Evolutionary conservation across 2,888 invertebrate genomes (phyloP), one percentile per base, ranked within the genome.

Genomic region (Cheilosia pagana): DNA sequence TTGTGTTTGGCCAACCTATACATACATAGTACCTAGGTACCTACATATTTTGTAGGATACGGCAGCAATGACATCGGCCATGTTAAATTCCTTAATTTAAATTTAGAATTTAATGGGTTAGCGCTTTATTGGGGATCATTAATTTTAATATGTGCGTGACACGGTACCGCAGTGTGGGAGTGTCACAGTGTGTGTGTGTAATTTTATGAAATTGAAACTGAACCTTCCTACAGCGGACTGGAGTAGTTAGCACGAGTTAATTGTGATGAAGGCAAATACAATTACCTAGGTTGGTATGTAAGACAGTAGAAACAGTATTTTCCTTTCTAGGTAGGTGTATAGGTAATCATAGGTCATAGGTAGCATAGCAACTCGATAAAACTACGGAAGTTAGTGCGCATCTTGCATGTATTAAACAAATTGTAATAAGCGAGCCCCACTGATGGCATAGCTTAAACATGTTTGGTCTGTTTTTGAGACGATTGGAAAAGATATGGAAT

Each of bases 181-280:
- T 31, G n/a, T n/a, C n/a, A n/a, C n/a, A n/a, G n/a, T n/a, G 45
- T 57, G 25, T 48, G 45, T 0, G 28, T 28, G 16, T 79, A 68
- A 74, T 65, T 70, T 75, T 68, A 43, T 71, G 71, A 81, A 85
- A 81, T 81, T 81, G 55, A 81, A 76, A 81, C 67, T 35, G 3
- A 0, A 31, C 10, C 8, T 1, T 31, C 35, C 10, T 3, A 28
- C 28, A 28, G 10, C 10, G 8, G 10, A 8, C 31, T 59, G 50
- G 50, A 43, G 79, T 75, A 70, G 81, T 85, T 85, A 85, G 85
- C 81, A 55, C 67, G 45, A 67, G 75, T 81, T 85, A 81, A 85
- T 85, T 81, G 76, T 67, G 60, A 76, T 71, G 81, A 76, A 83
- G 74, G 43, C 62, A 55, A 50, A 68, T 16, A 59, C 71, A 59